Evolutionary conservation across 2,888 invertebrate species (phyloP), one percentile per base, ranked within the genome.

Genomic region (Dasysyrphus tricinctus): DNA sequence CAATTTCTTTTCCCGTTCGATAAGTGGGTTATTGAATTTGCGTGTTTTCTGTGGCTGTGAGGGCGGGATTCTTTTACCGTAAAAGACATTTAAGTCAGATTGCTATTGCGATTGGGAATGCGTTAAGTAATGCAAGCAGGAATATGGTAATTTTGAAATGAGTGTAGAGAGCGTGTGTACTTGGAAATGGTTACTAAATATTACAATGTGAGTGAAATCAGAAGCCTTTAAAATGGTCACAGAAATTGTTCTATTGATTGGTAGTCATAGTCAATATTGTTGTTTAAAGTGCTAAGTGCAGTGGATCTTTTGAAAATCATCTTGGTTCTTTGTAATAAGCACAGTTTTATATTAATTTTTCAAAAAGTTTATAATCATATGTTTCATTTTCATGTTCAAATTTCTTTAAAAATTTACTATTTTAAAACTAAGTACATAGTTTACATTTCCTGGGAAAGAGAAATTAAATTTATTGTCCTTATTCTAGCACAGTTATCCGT

Each of bases 21-120:
- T 78, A 86, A 82, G 75, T 82, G 74, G 74, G 78, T 82, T 86
- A 82, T 82, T 86, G 86, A 59, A 78, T 82, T 86, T 82, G 81
- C 77, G 85, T 85, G 85, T 85, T 74, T 74, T 34, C 11, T 49
- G 61, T 67, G 59, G 51, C 74, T 73, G 73, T 61, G 84, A 67
- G 76, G 76, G 84, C 76, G 76, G 80, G 37, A 8, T 56, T 57
- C n/a, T 32, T 61, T 29, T 39, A 57, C 76, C 32, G 44, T 76
- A n/a, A 67, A 59, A 73, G 54, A 49, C 32, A 56, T 78, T 85
- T 47, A 54, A 73, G 72, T 61, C 67, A 67, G 80, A 76, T 76
- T 39, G 75, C 37, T 65, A 65, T 47, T 80, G 63, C 51, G 80
- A 84, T 84, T 51, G 72, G 49, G 67, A 73, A 29, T 67, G 76